Evolutionary conservation across 2,113 vertebrate species (phyloP).

Genomic region (Engystomops pustulosus): DNA sequence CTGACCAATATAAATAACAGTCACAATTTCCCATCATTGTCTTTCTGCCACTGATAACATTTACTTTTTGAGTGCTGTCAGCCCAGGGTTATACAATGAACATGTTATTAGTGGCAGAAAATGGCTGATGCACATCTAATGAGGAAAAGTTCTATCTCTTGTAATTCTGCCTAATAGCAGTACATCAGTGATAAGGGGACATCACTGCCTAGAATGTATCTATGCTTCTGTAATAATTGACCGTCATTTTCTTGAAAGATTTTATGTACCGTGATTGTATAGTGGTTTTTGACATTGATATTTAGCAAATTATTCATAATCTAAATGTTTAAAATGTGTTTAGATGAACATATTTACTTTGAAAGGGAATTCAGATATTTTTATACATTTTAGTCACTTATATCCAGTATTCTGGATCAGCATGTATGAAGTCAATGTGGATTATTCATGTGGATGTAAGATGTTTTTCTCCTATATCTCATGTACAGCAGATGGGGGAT

Average conservation of each 20-base stretch:
- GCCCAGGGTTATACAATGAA: not conserved
- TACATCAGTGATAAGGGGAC: not conserved
- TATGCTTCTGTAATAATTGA: not conserved
- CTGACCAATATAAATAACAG: slow-evolving; percentile 2
- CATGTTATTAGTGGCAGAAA: slow-evolving; percentile 12
- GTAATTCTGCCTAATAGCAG: not conserved
- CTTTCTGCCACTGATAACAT: slow-evolving; percentile 22
- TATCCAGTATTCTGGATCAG: too few species aligned
- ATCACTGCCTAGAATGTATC: not conserved
- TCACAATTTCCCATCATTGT: slow-evolving; percentile 1
- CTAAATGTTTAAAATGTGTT: not conserved
- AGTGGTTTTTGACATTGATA: not conserved
- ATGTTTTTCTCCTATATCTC: too few species aligned
- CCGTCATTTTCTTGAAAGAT: not conserved
- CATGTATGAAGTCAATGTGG: too few species aligned
- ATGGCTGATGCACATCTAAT: slow-evolving; percentile 15
- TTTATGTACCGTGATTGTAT: not conserved
- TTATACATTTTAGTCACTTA: too few species aligned
- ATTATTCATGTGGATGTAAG: too few species aligned
- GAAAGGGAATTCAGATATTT: too few species aligned
- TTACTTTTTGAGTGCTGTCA: slow-evolving; percentile 10
- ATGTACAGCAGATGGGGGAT: too few species aligned
- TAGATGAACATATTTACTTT: not conserved
- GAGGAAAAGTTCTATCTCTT: not conserved
- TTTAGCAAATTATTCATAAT: not conserved